Conservation (phyloP, 2,888 invertebrate genomes). For the Aporophyla lueneburgensis region DNA sequence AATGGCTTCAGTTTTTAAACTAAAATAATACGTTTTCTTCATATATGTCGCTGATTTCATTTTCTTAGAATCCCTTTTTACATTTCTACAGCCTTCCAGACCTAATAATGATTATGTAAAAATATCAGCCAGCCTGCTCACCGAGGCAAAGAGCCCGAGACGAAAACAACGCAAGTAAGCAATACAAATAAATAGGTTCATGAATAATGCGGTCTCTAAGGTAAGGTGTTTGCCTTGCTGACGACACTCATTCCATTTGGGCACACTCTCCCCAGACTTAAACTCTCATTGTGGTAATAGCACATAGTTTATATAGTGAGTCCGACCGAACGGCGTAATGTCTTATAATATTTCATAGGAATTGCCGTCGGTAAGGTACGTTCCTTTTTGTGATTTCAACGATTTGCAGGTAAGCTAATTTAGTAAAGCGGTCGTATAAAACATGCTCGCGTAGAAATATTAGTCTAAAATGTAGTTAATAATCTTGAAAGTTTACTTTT, state of each 20-base stretch:
- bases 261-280: conserved; percentile 86
- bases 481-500: conserved; percentile 22
- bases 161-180: conserved; percentile 83
- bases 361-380: conserved; percentile 73
- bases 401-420: conserved; percentile 61
- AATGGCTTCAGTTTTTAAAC: neutral
- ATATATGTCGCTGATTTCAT: neutral
- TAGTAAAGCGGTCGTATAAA: conserved; percentile 48
- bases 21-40: neutral
- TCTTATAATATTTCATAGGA: conserved; percentile 82
- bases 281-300: conserved; percentile 87
- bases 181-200: conserved; percentile 89
- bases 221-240: conserved; percentile 79
- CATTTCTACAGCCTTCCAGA: conserved; percentile 18
- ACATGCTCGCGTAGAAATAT: conserved; percentile 34
- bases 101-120: conserved; percentile 56
- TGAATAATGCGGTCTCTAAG: conserved; percentile 84
- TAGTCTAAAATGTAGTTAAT: conserved; percentile 21
- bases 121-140: conserved; percentile 45
- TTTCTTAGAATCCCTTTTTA: conserved; percentile 14
- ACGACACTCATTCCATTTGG: conserved; percentile 76
- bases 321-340: conserved; percentile 79
- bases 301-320: conserved; percentile 84
- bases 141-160: conserved; percentile 63
- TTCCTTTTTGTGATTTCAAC: conserved; percentile 69